phyloP scores from a whole-genome alignment of 2,113 vertebrate genomes.

The Prietella phreatophila region DNA sequence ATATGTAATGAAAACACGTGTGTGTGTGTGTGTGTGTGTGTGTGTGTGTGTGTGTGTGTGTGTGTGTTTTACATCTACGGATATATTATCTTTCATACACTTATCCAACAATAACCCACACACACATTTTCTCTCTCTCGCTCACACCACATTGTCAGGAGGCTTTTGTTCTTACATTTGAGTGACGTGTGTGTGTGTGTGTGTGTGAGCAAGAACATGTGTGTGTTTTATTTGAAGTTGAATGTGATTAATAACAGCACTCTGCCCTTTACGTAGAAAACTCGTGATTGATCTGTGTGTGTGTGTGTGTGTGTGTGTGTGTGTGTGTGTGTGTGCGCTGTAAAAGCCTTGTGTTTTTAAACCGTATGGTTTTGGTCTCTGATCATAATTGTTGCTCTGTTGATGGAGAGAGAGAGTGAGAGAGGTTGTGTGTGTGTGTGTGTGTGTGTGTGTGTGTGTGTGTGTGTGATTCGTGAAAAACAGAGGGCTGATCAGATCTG shows the following conservation, averaged over 20 bases:
- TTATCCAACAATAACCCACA: too few relatives aligned
- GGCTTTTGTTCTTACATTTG: conserved; percentile 11
- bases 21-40: not conserved
- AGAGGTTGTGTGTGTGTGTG: not conserved
- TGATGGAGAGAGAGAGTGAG: not conserved
- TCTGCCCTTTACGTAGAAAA: conserved; percentile 23
- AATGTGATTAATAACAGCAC: conserved; percentile 25
- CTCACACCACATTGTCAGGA: conserved; percentile 5
- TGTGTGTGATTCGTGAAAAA: conserved; percentile 30
- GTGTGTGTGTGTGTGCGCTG: not conserved
- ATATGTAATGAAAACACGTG: not conserved
- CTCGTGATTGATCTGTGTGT: conserved; percentile 30
- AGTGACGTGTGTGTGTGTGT: conserved; percentile 19
- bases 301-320: conserved; percentile 23
- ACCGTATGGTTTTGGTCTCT: conserved; percentile 18
- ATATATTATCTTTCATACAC: too few relatives aligned
- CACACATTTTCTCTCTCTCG: not conserved
- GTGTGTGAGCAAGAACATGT: not conserved
- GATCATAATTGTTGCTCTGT: conserved; percentile 40
- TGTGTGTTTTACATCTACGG: too few relatives aligned
- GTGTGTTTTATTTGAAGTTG: conserved; percentile 39
- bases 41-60: too few relatives aligned
- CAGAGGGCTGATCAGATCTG: conserved; percentile 46
- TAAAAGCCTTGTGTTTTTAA: conserved; percentile 32
- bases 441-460: conserved; percentile 26